Conservation (phyloP, 2,888 invertebrate species). For the Drosophila hawaiiensis region DNA sequence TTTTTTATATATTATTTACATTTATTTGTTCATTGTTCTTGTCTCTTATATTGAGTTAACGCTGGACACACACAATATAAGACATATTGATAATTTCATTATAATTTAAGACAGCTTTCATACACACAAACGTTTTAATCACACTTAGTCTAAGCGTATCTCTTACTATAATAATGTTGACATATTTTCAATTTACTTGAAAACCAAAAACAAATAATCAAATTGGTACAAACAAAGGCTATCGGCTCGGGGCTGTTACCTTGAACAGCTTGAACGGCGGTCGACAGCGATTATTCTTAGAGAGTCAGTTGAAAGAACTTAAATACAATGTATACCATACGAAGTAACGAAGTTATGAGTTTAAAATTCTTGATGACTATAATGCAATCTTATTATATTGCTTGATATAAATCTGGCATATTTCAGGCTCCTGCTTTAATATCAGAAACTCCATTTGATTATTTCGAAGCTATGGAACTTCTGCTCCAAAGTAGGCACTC, state of each 20-base stretch:
- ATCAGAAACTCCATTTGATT: neutral
- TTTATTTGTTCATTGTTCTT: neutral
- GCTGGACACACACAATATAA: neutral
- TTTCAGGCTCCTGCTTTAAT: neutral
- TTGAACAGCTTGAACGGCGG: slow-evolving; percentile 14
- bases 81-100: neutral
- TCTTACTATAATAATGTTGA: neutral
- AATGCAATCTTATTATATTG: neutral
- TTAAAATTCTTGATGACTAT: neutral
- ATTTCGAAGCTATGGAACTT: slow-evolving; percentile 29
- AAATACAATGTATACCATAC: too few relatives aligned
- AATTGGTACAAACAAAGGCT: slow-evolving; percentile 14
- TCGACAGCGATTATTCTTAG: neutral
- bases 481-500: slow-evolving; percentile 19
- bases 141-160: neutral
- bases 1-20: neutral
- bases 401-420: neutral
- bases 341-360: neutral
- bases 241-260: slow-evolving; percentile 1
- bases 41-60: neutral
- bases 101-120: neutral
- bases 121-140: neutral
- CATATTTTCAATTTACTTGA: neutral
- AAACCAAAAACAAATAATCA: neutral
- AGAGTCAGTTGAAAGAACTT: slow-evolving; percentile 27